A percentile compares a stretch with the other conserved stretches of the same genome.
These are phyloP conservation scores for Emys orbicularis DNA, from an alignment of 2,797 vertebrate species.

Conservation along the genomic window DNA sequence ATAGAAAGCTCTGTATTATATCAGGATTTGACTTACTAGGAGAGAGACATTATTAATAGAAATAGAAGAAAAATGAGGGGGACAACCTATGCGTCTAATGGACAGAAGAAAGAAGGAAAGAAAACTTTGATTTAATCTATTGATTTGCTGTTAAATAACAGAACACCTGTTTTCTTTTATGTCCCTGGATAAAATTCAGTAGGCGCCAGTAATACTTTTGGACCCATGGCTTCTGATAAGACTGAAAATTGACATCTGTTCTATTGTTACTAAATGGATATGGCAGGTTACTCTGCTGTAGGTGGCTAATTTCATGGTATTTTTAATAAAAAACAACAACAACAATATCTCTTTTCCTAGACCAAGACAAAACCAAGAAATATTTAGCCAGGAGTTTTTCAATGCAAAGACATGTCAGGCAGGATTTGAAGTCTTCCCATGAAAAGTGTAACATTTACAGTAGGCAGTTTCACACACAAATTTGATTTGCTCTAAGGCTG, in stretches of 20 bases:
- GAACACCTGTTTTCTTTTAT: slow-evolving; percentile 83
- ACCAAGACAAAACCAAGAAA: slow-evolving; percentile 26
- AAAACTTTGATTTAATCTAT: slow-evolving; percentile 80
- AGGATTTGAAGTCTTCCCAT: not conserved
- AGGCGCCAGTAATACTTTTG: slow-evolving; percentile 79
- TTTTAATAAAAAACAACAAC: slow-evolving; percentile 18
- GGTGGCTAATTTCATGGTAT: slow-evolving; percentile 43
- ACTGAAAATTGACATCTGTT: slow-evolving; percentile 73
- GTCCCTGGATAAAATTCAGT: slow-evolving; percentile 79
- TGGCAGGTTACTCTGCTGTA: slow-evolving; percentile 55
- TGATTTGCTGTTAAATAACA: slow-evolving; percentile 80
- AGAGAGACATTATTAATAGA: slow-evolving; percentile 75
- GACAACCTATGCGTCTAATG: slow-evolving; percentile 70
- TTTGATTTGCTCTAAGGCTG: slow-evolving; percentile 30
- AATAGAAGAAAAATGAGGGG: slow-evolving; percentile 67
- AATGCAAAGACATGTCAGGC: slow-evolving; percentile 35
- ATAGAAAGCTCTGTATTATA: slow-evolving; percentile 62
- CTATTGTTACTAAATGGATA: slow-evolving; percentile 71
- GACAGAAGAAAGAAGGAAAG: slow-evolving; percentile 70
- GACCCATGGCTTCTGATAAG: slow-evolving; percentile 82
- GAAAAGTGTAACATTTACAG: slow-evolving; percentile 3
- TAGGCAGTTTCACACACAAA: slow-evolving; percentile 15
- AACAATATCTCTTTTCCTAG: slow-evolving; percentile 41
- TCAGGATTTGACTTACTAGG: slow-evolving; percentile 67
- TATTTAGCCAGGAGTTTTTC: slow-evolving; percentile 31